Evolutionary conservation across 2,888 invertebrate genomes (phyloP), one percentile per base, ranked within the genome.

Genomic region (Tetranychus truncatus): DNA sequence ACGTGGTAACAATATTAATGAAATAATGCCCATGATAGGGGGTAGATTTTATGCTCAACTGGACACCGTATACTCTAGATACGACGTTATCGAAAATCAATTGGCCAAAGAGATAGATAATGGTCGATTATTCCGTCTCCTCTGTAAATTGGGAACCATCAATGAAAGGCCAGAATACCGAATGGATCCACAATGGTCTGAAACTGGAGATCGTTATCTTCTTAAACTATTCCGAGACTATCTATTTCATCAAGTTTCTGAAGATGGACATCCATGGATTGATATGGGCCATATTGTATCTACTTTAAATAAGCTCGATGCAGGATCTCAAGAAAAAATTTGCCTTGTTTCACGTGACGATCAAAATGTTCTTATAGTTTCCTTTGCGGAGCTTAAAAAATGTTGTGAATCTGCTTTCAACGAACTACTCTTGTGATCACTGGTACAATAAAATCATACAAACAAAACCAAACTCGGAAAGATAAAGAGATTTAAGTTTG

Each of bases 1-100:
- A 65, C 24, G 67, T 6, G 46, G 55, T 6, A 71, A 55, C 78
- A 90, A 89, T 80, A 91, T 97, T 77, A 92, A 92, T 78, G 96
- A 97, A 85, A 87, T 97, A 80, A 97, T 97, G 97, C 96, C 97
- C 45, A 95, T 97, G 95, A 96, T 99, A 80, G 97, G 86, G 44
- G 95, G 95, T 71, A 87, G 96, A 76, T 97, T 96, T 85, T 97
- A 95, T 84, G 91, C 91, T 0, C 95, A 97, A 85, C 86, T 96
- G 82, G 96, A 97, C 83, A 89, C 91, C 7, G 86, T 92, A 76
- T 91, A 94, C 82, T 86, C 91, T 76, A 88, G 92, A 79, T 89
- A 90, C 72, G 97, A 97, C 83, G 87, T 89, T 72, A 86, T 95
- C 79, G 95, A 97, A 81, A 90, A 90, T 78, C 95, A 95, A 83